Evolutionary conservation across 2,113 vertebrate species (phyloP).

Genomic region (Morone chrysops): DNA sequence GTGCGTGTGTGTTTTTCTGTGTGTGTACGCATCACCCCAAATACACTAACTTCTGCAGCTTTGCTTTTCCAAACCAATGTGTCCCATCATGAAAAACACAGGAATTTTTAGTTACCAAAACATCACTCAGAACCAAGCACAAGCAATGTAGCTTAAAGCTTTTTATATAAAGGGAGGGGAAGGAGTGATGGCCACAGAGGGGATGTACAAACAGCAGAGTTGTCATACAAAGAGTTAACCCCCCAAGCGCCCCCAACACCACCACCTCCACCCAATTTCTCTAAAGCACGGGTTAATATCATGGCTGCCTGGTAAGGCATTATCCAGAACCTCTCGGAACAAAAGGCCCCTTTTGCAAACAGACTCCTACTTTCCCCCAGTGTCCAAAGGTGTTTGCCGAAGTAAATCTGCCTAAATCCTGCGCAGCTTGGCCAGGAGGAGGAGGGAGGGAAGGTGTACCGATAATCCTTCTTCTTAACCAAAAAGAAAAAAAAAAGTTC

Average conservation of each 20-base stretch:
- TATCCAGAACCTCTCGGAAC: slow-evolving; percentile 91
- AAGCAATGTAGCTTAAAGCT: not conserved
- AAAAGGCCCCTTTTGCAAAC: slow-evolving; percentile 96
- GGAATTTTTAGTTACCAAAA: slow-evolving; percentile 20
- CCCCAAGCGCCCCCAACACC: slow-evolving; percentile 56
- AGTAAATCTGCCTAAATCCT: slow-evolving; percentile 99
- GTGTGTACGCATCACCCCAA: slow-evolving; percentile 30
- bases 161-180: not conserved
- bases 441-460: slow-evolving; percentile 90
- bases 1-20: slow-evolving; percentile 35
- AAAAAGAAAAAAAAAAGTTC: slow-evolving; percentile 85
- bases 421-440: slow-evolving; percentile 84
- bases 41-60: slow-evolving; percentile 58
- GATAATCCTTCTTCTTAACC: slow-evolving; percentile 94
- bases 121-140: not conserved
- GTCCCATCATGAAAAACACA: slow-evolving; percentile 27
- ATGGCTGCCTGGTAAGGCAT: slow-evolving; percentile 93
- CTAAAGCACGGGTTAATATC: slow-evolving; percentile 93
- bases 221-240: slow-evolving; percentile 88
- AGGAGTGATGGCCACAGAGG: slow-evolving; percentile 1
- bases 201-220: slow-evolving; percentile 44
- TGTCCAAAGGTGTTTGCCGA: slow-evolving; percentile 99
- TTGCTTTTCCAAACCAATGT: slow-evolving; percentile 35
- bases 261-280: slow-evolving; percentile 34
- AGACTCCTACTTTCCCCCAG: slow-evolving; percentile 89